Conservation (phyloP, 2,113 vertebrate genomes). For the Isurus oxyrinchus region DNA sequence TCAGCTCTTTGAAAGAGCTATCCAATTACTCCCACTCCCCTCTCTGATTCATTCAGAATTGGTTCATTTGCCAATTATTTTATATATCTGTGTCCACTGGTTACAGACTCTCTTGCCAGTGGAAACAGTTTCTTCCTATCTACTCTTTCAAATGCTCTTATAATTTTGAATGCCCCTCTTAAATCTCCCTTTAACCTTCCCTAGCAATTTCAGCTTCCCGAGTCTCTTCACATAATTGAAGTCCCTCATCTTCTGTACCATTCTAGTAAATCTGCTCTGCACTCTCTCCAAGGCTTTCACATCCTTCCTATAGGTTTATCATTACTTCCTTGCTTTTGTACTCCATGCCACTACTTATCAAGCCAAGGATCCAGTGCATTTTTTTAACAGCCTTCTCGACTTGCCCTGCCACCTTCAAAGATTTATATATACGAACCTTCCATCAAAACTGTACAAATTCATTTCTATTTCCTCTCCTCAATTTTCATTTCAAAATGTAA, state of each 20-base stretch:
- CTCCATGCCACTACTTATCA: background rate
- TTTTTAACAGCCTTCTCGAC: background rate
- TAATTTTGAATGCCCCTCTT: background rate
- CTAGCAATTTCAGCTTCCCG: background rate
- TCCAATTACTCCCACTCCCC: background rate
- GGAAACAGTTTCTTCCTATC: background rate
- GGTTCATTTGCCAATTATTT: background rate
- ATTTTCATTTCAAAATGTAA: background rate
- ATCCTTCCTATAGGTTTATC: background rate
- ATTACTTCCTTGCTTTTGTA: background rate
- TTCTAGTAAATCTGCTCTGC: background rate
- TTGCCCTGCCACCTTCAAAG: background rate
- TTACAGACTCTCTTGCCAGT: background rate
- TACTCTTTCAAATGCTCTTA: background rate
- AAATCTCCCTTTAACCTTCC: background rate
- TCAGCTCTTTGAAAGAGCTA: background rate
- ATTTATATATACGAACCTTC: background rate
- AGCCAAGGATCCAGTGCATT: background rate
- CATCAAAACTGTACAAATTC: background rate
- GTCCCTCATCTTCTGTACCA: background rate
- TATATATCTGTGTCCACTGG: background rate
- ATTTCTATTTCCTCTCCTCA: background rate
- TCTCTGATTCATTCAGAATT: background rate
- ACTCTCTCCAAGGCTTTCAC: background rate
- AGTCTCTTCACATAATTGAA: no score